These are phyloP conservation scores for Drosophila peninsularis DNA, from an alignment of 2,888 invertebrate species.

Conservation along the genomic window DNA sequence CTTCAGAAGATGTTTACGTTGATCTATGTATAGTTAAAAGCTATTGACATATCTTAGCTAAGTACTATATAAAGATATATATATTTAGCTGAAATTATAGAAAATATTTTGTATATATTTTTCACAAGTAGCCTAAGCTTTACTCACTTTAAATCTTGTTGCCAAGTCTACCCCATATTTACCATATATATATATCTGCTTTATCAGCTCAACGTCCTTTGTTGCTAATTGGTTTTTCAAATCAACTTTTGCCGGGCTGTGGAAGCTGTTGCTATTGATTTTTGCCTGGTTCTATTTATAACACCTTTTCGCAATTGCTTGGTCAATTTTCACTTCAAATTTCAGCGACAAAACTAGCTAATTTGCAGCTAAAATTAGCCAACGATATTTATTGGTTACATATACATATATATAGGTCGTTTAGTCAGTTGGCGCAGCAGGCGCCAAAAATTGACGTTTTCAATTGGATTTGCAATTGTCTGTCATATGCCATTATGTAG, in stretches of 20 bases:
- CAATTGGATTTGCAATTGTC: conserved; percentile 8
- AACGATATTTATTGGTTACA: not conserved
- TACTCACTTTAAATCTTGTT: not conserved
- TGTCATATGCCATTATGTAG: conserved; percentile 10
- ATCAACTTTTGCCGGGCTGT: conserved; percentile 1
- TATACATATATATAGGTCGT: conserved; percentile 13
- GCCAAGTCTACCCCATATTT: conserved; percentile 1
- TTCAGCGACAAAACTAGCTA: not conserved
- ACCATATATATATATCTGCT: not conserved
- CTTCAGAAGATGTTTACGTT: too few species aligned
- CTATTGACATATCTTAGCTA: not conserved
- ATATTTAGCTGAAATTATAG: not conserved
- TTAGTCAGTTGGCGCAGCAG: conserved; percentile 5
- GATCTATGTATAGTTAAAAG: not conserved
- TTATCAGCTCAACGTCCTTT: not conserved
- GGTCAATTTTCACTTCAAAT: conserved; percentile 9
- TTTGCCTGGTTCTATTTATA: conserved; percentile 12
- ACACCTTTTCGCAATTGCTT: conserved; percentile 7
- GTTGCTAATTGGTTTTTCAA: conserved; percentile 25
- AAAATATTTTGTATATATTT: not conserved
- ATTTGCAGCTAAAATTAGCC: conserved; percentile 15
- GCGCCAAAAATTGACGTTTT: conserved; percentile 18
- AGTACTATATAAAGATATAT: not conserved
- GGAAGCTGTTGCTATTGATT: conserved; percentile 14
- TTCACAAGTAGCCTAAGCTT: not conserved